These are phyloP conservation scores for Halyomorpha halys DNA, from an alignment of 1,140 invertebrate genomes.

Conservation along the genomic window DNA sequence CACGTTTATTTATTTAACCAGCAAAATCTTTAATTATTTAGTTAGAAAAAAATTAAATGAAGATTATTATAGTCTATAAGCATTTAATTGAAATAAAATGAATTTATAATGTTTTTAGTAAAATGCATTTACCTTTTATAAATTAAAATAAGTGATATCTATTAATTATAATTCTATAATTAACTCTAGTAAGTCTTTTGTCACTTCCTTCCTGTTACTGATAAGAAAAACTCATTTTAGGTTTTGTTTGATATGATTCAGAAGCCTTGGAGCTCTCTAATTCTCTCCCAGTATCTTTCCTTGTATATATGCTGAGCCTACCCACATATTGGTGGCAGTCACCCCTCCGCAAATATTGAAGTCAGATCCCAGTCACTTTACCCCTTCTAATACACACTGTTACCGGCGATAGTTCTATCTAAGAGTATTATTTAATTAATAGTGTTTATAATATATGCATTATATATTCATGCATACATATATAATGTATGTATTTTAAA, in stretches of 20 bases:
- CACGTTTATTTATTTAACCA: no score
- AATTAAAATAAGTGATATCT: not conserved
- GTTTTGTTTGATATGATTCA: not conserved
- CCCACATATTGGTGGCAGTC: not conserved
- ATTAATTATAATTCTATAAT: not conserved
- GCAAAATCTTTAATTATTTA: no score
- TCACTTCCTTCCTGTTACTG: not conserved
- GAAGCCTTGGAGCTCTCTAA: conserved; percentile 2
- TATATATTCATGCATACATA: not conserved
- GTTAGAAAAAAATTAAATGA: no score
- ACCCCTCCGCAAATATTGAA: not conserved
- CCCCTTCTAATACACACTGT: not conserved
- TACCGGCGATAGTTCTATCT: not conserved
- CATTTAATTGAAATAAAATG: no score
- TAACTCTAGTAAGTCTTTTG: not conserved
- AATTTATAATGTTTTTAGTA: no score
- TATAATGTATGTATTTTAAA: not conserved
- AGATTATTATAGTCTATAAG: no score
- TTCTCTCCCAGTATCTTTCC: not conserved
- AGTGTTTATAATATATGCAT: not conserved
- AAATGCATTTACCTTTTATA: no score
- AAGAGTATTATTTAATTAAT: conserved; percentile 12
- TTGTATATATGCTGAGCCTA: conserved; percentile 1
- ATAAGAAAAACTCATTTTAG: not conserved
- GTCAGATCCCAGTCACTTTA: not conserved